Percentiles rank a stretch among this genome's conserved stretches.
phyloP scores from a whole-genome alignment of 2,797 vertebrate species.

The Myotis vivesi region DNA sequence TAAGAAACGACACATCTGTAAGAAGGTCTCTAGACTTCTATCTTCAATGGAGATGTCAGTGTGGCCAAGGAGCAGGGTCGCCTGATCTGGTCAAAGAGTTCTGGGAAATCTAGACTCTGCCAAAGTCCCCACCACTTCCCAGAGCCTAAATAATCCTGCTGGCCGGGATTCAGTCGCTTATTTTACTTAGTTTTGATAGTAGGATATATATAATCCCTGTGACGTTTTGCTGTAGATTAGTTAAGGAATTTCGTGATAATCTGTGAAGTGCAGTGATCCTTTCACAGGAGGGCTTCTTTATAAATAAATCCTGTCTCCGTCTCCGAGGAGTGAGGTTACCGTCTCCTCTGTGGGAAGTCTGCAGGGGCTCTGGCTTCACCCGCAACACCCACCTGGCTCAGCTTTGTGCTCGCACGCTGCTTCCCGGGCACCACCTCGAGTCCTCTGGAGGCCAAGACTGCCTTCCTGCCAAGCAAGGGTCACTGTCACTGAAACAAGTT shows the following conservation, averaged over 20 bases:
- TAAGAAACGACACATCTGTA: neutral
- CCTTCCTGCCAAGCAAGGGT: neutral
- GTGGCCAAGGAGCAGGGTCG: neutral
- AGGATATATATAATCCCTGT: neutral
- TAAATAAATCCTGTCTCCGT: neutral
- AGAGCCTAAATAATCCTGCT: no score
- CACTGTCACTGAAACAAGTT: neutral
- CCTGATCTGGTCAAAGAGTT: no score
- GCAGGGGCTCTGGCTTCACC: neutral
- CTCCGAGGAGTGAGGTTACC: accelerated
- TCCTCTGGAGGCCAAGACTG: accelerated
- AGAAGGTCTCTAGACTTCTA: neutral
- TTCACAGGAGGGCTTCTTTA: neutral
- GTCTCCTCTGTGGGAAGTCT: neutral
- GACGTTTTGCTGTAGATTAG: neutral
- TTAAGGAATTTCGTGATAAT: neutral
- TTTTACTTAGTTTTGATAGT: neutral
- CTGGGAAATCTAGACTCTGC: neutral
- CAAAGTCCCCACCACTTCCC: no score
- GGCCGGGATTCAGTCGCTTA: neutral
- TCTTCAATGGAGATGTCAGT: neutral
- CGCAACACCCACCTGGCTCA: neutral
- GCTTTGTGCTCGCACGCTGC: neutral
- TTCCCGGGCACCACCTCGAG: accelerated
- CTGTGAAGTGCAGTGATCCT: neutral